phyloP scores from a whole-genome alignment of 2,888 invertebrate species.

The Sphaeridia pumilis region DNA sequence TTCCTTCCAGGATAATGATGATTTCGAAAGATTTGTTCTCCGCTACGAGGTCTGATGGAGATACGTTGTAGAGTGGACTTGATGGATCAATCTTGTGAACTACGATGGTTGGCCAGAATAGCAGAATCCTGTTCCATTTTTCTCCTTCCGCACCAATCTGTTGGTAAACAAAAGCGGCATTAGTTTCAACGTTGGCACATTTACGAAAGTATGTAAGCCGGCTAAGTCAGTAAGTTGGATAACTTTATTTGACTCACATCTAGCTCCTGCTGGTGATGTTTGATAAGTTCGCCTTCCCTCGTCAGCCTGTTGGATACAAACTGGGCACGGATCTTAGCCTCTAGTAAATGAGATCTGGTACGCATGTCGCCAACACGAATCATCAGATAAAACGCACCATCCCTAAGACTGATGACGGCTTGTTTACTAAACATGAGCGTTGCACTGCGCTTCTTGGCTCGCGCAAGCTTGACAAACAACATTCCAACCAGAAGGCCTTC shows the following conservation, averaged over 20 bases:
- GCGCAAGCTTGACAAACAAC: slow-evolving; percentile 80
- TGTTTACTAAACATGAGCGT: slow-evolving; percentile 83
- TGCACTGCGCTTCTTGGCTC: slow-evolving; percentile 85
- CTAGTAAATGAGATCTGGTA: slow-evolving; percentile 29
- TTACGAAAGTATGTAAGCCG: neutral
- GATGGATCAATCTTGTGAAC: slow-evolving; percentile 74
- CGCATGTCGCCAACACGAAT: slow-evolving; percentile 26
- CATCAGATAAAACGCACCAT: slow-evolving; percentile 50
- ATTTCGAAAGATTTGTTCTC: slow-evolving; percentile 61
- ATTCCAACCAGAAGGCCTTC: slow-evolving; percentile 53
- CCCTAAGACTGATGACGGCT: slow-evolving; percentile 74
- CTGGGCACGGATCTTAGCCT: slow-evolving; percentile 31
- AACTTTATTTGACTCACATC: slow-evolving; percentile 9
- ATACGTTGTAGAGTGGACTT: slow-evolving; percentile 79
- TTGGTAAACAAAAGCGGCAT: neutral
- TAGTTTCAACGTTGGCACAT: neutral
- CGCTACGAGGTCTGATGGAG: slow-evolving; percentile 61
- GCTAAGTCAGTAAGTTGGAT: neutral
- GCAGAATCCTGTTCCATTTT: slow-evolving; percentile 60
- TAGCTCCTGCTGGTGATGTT: slow-evolving; percentile 29
- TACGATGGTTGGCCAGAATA: slow-evolving; percentile 92
- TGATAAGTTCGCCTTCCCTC: slow-evolving; percentile 30
- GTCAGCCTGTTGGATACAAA: slow-evolving; percentile 25
- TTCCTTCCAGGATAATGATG: slow-evolving; percentile 77
- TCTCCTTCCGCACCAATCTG: slow-evolving; percentile 34